Evolutionary conservation across 2,113 vertebrate species (phyloP), one percentile per base, ranked within the genome.

Genomic region (Coptodon bakossiorum): DNA sequence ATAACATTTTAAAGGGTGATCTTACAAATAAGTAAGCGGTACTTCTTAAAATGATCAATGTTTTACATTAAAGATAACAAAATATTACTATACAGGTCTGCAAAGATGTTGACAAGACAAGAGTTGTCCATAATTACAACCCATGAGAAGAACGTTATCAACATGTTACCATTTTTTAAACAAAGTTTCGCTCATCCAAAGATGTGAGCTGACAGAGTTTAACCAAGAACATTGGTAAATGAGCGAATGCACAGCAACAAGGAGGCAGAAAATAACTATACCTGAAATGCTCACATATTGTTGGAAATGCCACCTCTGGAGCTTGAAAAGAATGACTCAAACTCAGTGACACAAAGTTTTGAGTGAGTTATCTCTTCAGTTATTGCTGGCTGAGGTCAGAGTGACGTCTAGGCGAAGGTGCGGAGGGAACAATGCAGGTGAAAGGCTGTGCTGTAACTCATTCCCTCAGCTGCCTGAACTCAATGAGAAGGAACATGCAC

Each of bases 301-400:
- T 59, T 66, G 36, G 12, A 84, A 88, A 53, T 83, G 80, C 81
- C 27, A 34, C 10, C 82, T 86, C 61, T 17, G 27, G 9, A 36
- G 56, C 50, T 78, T 27, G 31, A 88, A 56, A 48, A 88, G 40
- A 87, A 87, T 89, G 88, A 92, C 57, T 94, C 89, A 92, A 82
- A 83, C 68, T 50, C 43, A 76, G 43, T 50, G 86, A 89, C 59
- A 84, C 73, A 86, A 34, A 89, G 57, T 90, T 91, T 88, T 91
- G 71, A 53, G 43, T 87, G 86, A 92, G 91, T 91, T 92, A 89
- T 89, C 81, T 82, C 59, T 87, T 90, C 83, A 38, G 48, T 24
- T 52, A 59, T 59, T 80, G 83, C 85, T 80, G 85, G 52, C 66
- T 84, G 81, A 89, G 90, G 94, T 94, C 90, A 91, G 54, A 86